phyloP scores from a whole-genome alignment of 2,113 vertebrate genomes.

The Coracopsis vasa region DNA sequence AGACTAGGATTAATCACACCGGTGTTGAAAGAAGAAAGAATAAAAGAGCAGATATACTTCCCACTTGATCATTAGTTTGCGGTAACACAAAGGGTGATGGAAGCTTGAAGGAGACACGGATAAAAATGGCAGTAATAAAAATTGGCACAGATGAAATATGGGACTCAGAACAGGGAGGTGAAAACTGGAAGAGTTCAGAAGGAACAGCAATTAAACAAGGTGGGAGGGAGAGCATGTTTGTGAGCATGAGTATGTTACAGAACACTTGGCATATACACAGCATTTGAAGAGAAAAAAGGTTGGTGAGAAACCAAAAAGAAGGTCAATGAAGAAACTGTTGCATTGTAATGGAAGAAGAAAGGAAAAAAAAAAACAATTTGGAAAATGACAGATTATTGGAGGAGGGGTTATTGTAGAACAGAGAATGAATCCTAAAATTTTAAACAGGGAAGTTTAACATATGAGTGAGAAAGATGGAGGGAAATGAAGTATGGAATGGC shows the following conservation, averaged over 20 bases:
- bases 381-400: neutral
- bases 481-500: neutral
- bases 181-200: constrained; percentile 4
- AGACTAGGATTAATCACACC: constrained; percentile 7
- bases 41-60: neutral
- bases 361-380: neutral
- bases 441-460: neutral
- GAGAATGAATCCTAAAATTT: neutral
- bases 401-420: neutral
- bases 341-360: neutral
- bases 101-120: neutral
- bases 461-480: neutral
- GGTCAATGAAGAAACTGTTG: neutral
- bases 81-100: neutral
- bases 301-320: neutral
- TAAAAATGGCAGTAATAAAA: constrained; percentile 20
- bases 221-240: neutral
- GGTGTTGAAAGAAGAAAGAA: constrained; percentile 28
- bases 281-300: neutral
- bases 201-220: neutral
- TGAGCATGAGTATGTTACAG: neutral
- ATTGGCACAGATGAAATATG: neutral
- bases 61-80: neutral
- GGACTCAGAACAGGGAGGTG: neutral
- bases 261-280: neutral